These are phyloP conservation scores for Sinocyclocheilus grahami DNA, from an alignment of 2,113 vertebrate genomes.

Conservation along the genomic window DNA sequence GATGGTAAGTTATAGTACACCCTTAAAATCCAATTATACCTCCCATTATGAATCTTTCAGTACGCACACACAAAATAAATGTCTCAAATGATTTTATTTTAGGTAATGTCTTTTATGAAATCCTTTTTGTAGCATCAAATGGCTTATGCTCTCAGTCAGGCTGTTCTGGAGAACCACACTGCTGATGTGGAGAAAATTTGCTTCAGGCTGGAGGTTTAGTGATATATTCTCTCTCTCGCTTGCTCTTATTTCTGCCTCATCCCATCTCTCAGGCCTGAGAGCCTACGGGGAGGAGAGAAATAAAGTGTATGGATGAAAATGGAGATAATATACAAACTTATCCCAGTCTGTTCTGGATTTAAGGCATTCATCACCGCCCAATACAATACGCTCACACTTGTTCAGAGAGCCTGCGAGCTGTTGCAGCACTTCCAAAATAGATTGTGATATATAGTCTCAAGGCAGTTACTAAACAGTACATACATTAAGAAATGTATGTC, in stretches of 20 bases:
- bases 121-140: slow-evolving; percentile 29
- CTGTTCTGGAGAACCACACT: slow-evolving; percentile 26
- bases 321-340: slow-evolving; percentile 52
- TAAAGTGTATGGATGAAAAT: slow-evolving; percentile 37
- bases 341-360: slow-evolving; percentile 50
- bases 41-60: slow-evolving; percentile 11
- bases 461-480: slow-evolving; percentile 33
- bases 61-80: background rate
- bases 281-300: slow-evolving; percentile 34
- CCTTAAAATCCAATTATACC: slow-evolving; percentile 23
- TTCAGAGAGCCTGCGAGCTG: slow-evolving; percentile 44
- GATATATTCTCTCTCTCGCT: slow-evolving; percentile 13
- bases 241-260: slow-evolving; percentile 3
- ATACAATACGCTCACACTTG: slow-evolving; percentile 49
- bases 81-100: slow-evolving; percentile 26
- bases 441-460: slow-evolving; percentile 21
- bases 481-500: slow-evolving; percentile 24
- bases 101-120: slow-evolving; percentile 28
- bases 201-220: slow-evolving; percentile 31
- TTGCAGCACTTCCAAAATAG: slow-evolving; percentile 37
- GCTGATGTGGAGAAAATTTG: slow-evolving; percentile 44
- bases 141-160: slow-evolving; percentile 29
- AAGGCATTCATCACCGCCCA: slow-evolving; percentile 49
- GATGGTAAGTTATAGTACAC: slow-evolving; percentile 11
- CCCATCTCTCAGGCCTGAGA: slow-evolving; percentile 41